A percentile compares a stretch with the other conserved stretches of the same genome.
Conservation (phyloP, 2,888 invertebrate species). For the Dicyrtoma fusca region DNA sequence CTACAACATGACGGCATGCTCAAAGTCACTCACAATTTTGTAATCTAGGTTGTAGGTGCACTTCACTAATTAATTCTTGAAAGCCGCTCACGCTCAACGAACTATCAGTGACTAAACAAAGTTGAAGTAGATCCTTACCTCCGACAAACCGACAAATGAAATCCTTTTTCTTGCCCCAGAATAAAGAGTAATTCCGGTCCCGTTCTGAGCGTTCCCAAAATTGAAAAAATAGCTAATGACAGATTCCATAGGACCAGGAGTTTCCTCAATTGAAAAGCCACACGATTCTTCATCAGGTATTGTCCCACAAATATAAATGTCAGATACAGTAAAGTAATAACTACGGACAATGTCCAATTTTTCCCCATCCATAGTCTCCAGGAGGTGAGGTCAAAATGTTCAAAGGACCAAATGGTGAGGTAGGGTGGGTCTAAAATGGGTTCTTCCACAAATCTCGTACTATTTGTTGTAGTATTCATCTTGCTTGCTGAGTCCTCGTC, state of each 20-base stretch:
- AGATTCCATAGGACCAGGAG: constrained; percentile 92
- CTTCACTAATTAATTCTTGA: too few relatives aligned
- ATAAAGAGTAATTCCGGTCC: constrained; percentile 91
- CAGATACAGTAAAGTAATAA: constrained; percentile 86
- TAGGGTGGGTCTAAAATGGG: constrained; percentile 49
- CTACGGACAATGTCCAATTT: constrained; percentile 93
- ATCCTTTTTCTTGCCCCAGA: constrained; percentile 77
- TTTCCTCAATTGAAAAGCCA: constrained; percentile 84
- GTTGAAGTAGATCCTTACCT: too few relatives aligned
- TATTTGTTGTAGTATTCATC: constrained; percentile 19
- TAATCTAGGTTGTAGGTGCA: too few relatives aligned
- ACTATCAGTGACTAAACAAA: too few relatives aligned
- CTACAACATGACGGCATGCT: too few relatives aligned
- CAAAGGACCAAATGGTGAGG: constrained; percentile 50
- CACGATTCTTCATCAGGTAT: constrained; percentile 88
- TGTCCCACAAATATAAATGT: constrained; percentile 91
- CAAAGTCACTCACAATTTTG: too few relatives aligned
- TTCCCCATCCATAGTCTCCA: constrained; percentile 88
- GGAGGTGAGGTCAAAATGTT: constrained; percentile 52
- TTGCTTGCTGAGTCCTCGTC: too few relatives aligned
- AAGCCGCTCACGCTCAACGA: too few relatives aligned
- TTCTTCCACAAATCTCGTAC: constrained; percentile 28
- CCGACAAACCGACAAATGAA: constrained; percentile 93
- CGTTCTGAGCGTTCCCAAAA: constrained; percentile 89
- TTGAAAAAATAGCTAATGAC: constrained; percentile 88